Evolutionary conservation across 2,797 vertebrate species (phyloP), one percentile per base, ranked within the genome.

Genomic region (Argyrosomus regius): DNA sequence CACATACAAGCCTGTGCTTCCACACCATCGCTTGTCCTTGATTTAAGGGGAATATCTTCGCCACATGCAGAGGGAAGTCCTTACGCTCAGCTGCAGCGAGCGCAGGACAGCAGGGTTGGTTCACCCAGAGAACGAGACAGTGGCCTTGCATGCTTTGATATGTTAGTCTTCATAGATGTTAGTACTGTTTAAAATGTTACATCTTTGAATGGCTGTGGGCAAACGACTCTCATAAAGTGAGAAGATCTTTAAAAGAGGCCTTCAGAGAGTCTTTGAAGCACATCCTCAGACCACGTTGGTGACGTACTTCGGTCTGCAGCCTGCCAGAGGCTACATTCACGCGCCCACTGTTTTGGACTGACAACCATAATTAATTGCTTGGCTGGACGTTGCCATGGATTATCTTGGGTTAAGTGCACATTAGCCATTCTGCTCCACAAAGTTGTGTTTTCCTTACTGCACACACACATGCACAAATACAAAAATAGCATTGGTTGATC

Each of bases 311-410:
- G 31, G 63, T 58, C 78, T 73, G 35, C 52, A 28, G 50, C 16
- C 39, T 5, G 24, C 79, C 58, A 68, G 57, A 82, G 83, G 79
- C 72, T 69, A 43, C 78, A 57, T 71, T 75, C 60, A 65, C 54
- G 48, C 54, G 60, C 63, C 43, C 66, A 58, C 57, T 71, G 59
- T 75, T 75, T 11, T 0, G 35, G 69, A 82, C 57, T 72, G 67
- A 83, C 65, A 57, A 50, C 75, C 14, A 70, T 74, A 83, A 84
- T 86, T 82, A 85, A 85, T 72, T 82, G 78, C 48, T 64, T 66
- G 64, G 77, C 57, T 88, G 59, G 72, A 70, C 3, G 22, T 50
- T 60, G 69, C 56, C 75, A 67, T 69, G 50, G 70, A 81, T 87
- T 79, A 86, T 77, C 58, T 58, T 67, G 77, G 77, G 75, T 68